phyloP scores from a whole-genome alignment of 2,888 invertebrate genomes.

The Orthosia gothica region DNA sequence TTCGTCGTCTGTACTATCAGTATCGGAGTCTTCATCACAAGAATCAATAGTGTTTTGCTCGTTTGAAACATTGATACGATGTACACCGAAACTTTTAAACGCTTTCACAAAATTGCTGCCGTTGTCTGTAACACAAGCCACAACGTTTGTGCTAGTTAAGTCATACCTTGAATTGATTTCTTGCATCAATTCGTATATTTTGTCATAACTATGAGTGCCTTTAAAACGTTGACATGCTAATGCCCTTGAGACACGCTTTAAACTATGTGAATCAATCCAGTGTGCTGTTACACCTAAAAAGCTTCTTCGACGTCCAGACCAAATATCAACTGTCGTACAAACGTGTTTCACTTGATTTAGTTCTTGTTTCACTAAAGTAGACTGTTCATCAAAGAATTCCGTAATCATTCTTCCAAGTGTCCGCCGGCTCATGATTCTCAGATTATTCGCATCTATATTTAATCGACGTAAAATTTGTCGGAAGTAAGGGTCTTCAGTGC shows the following conservation, averaged over 20 bases:
- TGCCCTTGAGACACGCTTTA: constrained; percentile 35
- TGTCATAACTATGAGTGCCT: constrained; percentile 45
- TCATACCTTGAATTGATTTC: constrained; percentile 42
- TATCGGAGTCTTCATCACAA: constrained; percentile 37
- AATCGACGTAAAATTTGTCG: constrained; percentile 25
- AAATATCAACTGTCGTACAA: constrained; percentile 48
- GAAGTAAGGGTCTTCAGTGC: constrained; percentile 41
- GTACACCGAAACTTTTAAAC: constrained; percentile 43
- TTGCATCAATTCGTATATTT: constrained; percentile 33
- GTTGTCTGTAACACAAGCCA: constrained; percentile 45
- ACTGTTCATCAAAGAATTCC: constrained; percentile 20
- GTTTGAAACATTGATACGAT: constrained; percentile 34
- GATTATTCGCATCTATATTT: constrained; percentile 27
- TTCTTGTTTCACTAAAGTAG: constrained; percentile 30
- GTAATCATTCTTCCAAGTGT: constrained; percentile 28
- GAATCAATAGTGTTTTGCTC: constrained; percentile 39
- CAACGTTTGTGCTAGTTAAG: constrained; percentile 32
- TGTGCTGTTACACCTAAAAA: constrained; percentile 55
- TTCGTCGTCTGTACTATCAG: constrained; percentile 43
- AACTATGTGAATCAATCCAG: constrained; percentile 48
- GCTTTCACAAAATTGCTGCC: constrained; percentile 53
- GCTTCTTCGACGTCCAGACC: constrained; percentile 45
- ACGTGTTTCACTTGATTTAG: constrained; percentile 29
- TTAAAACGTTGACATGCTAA: constrained; percentile 49
- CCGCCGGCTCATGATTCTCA: constrained; percentile 32